phyloP scores from a whole-genome alignment of 2,113 vertebrate species.

The Dicerorhinus sumatrensis region DNA sequence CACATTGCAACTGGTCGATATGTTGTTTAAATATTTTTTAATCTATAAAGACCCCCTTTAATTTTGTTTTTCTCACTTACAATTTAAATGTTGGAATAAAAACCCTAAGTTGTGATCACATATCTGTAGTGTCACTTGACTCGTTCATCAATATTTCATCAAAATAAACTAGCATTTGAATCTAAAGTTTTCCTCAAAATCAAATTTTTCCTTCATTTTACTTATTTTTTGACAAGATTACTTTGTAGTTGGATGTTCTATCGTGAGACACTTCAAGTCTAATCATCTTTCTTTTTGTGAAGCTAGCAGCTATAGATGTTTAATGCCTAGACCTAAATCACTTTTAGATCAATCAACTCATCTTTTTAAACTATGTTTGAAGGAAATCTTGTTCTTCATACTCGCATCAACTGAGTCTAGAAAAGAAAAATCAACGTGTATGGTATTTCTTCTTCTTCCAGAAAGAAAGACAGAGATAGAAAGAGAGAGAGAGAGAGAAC shows the following conservation, averaged over 20 bases:
- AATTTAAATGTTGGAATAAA: background rate
- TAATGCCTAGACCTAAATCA: background rate
- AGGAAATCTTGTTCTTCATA: conserved; percentile 24
- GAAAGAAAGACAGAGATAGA: background rate
- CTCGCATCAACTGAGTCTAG: background rate
- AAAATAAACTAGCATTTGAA: conserved; percentile 10
- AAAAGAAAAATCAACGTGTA: background rate
- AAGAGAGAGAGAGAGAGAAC: background rate
- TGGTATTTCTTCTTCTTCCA: background rate
- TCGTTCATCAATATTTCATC: background rate
- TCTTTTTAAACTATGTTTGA: background rate
- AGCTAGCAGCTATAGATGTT: background rate
- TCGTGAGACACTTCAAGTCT: background rate
- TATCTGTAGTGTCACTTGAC: background rate
- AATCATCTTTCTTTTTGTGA: background rate
- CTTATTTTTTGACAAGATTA: background rate
- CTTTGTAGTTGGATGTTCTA: background rate
- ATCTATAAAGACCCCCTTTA: background rate
- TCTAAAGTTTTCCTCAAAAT: background rate
- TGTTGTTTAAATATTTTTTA: background rate
- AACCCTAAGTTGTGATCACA: background rate
- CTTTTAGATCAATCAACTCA: background rate
- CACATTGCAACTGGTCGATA: background rate
- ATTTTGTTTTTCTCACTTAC: background rate
- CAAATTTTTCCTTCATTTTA: conserved; percentile 12